Evolutionary conservation across 2,113 vertebrate species (phyloP), one percentile per base, ranked within the genome.

Genomic region (Caretta caretta): DNA sequence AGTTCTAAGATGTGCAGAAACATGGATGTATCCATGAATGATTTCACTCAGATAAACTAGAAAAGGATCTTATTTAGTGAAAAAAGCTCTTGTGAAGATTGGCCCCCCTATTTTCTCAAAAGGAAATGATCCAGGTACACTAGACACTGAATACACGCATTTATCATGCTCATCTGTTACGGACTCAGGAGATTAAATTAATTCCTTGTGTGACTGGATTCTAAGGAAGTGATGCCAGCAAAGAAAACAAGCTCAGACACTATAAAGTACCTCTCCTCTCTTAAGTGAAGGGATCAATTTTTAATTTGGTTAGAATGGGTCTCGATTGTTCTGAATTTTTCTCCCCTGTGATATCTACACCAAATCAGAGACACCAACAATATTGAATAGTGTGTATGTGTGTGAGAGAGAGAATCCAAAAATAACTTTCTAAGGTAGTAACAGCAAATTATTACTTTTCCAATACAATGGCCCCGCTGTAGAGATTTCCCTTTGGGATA

Each of bases 381-480:
- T 13, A 54, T 48, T 1, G 25, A 84, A 93, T 95, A 94, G 94
- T 95, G 96, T 22, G 48, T 1, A 53, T 51, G 48, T 29, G 57
- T 3, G 27, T 3, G 27, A 14, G 57, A 31, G 81, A 94, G 90
- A 35, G 86, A 65, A 65, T 65, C 79, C 90, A 76, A 85, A 49
- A 0, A 0, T 76, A 76, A 46, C 19, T 35, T 19, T 80, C 94
- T 69, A 69, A n/a, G 62, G 91, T 11, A 83, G 54, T 87, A 96
- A 92, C 27, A 88, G 65, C 79, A 92, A 65, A 96, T 78, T 8
- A 75, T 76, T 81, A 31, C 46, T 92, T 83, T 59, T 83, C 95
- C 93, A 97, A 96, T 76, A 96, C 86, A 85, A 13, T 1, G 3
- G 93, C 83, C 78, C 96, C 96, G 96, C 93, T 96, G 95, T 94